These are phyloP conservation scores for Actinia equina DNA, from an alignment of 64 coral and sea anemone species.

Conservation along the genomic window DNA sequence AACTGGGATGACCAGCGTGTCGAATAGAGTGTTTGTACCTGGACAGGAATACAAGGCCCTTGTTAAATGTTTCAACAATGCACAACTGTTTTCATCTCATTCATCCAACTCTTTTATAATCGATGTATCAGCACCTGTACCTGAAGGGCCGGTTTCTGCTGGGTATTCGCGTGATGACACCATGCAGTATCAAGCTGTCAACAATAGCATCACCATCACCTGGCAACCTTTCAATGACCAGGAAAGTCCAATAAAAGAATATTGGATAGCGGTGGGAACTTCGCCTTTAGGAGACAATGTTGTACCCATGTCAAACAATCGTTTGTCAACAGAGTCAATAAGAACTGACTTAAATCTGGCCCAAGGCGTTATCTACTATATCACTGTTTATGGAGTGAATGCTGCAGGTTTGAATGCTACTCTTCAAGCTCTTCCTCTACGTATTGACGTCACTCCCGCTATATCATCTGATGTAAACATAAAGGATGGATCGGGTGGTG, in stretches of 20 bases:
- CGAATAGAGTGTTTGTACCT: not conserved
- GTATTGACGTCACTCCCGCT: constrained; percentile 55
- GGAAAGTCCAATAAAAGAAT: constrained; percentile 58
- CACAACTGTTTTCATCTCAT: constrained; percentile 7
- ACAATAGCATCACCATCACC: constrained; percentile 6
- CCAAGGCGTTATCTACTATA: constrained; percentile 42
- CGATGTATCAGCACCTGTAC: constrained; percentile 47
- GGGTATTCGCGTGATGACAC: constrained; percentile 42
- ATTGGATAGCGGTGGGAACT: constrained; percentile 43
- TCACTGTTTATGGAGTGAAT: constrained; percentile 58
- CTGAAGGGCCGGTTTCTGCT: constrained; percentile 11
- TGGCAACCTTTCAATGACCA: constrained; percentile 62
- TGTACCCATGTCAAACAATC: constrained; percentile 38
- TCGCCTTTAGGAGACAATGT: constrained; percentile 48
- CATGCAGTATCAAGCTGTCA: constrained; percentile 53
- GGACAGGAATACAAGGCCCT: constrained; percentile 35
- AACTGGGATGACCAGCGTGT: not conserved
- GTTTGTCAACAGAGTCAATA: constrained; percentile 37
- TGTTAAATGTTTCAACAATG: constrained; percentile 65
- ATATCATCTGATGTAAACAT: constrained; percentile 15
- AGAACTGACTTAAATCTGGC: constrained; percentile 24
- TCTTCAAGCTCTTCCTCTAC: constrained; percentile 24
- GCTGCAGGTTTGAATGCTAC: constrained; percentile 62
- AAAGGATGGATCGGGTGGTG: constrained; percentile 7
- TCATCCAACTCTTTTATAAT: constrained; percentile 39